Evolutionary conservation across 2,797 vertebrate species (phyloP), one percentile per base, ranked within the genome.

Genomic region (Sciurus carolinensis): DNA sequence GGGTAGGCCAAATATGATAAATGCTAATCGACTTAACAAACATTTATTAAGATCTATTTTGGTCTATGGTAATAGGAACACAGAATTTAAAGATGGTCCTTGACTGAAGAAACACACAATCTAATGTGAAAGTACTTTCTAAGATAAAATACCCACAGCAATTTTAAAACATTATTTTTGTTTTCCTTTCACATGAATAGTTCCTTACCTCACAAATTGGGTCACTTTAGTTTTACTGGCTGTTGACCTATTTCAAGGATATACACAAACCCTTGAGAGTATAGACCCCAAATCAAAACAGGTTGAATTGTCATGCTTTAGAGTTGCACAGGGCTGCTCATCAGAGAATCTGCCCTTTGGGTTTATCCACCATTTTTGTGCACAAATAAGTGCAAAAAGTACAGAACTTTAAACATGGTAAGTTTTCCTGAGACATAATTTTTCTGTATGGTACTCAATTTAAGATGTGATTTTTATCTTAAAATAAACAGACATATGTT

Each of bases 391-490:
- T 79, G 42, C 3, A 92, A 77, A 30, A 93, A 52, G 17, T 36
- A 66, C 3, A 71, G 24, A 26, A 71, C 85, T 90, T 86, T 66
- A 85, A 95, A 93, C 6, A 83, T 33, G 7, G 67, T 75, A 30
- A 83, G 8, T 86, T 92, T 94, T 89, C 47, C 30, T 86, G n/a
- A 26, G 75, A 7, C 5, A 72, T 64, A 81, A 44, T 62, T 69
- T 94, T 84, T 33, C 42, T 95, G 18, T 86, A 7, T 59, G 42
- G 30, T 44, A 73, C 85, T 14, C 42, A 87, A 79, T 62, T 86
- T 85, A 80, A 92, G 87, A 89, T 15, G 75, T 39, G 76, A 80
- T 72, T 81, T 75, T 24, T 79, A 71, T n/a, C 28, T 90, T 89
- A 84, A 91, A 91, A 75, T 50, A 52, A 79, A 42, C 11, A 83